Conservation (phyloP, 2,113 vertebrate species). For the Leptosomus discolor region DNA sequence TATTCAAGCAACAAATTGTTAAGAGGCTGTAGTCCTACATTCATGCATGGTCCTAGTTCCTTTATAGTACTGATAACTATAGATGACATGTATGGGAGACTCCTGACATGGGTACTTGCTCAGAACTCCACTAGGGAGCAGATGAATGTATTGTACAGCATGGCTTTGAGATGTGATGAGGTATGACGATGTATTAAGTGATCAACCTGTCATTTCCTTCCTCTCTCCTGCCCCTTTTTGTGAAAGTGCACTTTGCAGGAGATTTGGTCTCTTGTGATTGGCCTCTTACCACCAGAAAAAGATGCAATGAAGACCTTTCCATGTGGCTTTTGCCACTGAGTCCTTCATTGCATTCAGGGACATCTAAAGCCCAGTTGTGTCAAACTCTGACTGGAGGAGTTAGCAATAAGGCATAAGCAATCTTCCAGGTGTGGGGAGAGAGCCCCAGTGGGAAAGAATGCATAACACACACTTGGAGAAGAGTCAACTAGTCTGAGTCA, state of each 20-base stretch:
- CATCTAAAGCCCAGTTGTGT: neutral
- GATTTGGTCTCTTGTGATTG: neutral
- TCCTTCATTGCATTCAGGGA: neutral
- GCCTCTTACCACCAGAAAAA: neutral
- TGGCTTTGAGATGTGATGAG: neutral
- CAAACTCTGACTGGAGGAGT: neutral
- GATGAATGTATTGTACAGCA: neutral
- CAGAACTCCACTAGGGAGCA: neutral
- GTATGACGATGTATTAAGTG: neutral
- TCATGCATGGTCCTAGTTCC: rapidly evolving
- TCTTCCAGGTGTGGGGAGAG: neutral
- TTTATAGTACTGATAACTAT: neutral
- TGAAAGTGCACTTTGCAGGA: neutral
- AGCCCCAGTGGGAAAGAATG: neutral
- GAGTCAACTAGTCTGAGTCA: neutral
- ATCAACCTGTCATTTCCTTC: neutral
- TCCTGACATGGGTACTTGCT: neutral
- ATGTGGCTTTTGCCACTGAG: neutral
- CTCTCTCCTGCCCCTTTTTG: neutral
- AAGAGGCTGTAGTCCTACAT: neutral
- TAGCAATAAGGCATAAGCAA: neutral
- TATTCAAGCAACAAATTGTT: neutral
- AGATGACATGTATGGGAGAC: rapidly evolving
- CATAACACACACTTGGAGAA: neutral
- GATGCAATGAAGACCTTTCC: neutral